phyloP scores from a whole-genome alignment of 2,888 invertebrate species.

The Acholoe squamosa region DNA sequence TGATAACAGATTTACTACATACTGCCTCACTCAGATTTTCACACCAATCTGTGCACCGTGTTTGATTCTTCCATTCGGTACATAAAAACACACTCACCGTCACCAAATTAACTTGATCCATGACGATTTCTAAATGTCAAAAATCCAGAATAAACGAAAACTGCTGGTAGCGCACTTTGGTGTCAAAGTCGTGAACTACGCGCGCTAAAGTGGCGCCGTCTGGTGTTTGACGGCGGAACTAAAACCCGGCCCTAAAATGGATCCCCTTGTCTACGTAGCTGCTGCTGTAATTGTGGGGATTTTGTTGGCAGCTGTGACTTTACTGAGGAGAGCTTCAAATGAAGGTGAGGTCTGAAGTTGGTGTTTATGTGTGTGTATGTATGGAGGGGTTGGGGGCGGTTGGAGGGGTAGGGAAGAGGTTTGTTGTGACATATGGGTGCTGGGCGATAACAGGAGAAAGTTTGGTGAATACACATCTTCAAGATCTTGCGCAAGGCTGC shows the following conservation, averaged over 20 bases:
- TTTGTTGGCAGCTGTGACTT: background rate
- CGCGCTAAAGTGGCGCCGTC: background rate
- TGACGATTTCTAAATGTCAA: background rate
- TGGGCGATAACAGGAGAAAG: slow-evolving; percentile 3
- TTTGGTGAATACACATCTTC: no score
- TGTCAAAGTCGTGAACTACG: background rate
- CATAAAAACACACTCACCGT: background rate
- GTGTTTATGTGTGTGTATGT: background rate
- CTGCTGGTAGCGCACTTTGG: background rate
- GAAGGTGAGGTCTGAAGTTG: background rate
- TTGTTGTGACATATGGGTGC: background rate
- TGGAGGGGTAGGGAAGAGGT: background rate
- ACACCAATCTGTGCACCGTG: no score
- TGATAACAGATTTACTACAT: no score
- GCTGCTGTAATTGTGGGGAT: slow-evolving; percentile 38
- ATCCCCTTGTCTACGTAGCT: slow-evolving; percentile 4
- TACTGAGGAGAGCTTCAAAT: background rate
- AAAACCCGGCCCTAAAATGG: slow-evolving; percentile 23
- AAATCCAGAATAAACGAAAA: background rate
- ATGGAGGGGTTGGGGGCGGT: background rate
- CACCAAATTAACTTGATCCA: slow-evolving; percentile 18
- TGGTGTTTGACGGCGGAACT: background rate
- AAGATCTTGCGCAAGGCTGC: no score
- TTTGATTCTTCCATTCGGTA: no score
- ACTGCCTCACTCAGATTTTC: no score